These are phyloP conservation scores for Chlorospingus flavigularis DNA, from an alignment of 2,797 vertebrate species.

Conservation along the genomic window DNA sequence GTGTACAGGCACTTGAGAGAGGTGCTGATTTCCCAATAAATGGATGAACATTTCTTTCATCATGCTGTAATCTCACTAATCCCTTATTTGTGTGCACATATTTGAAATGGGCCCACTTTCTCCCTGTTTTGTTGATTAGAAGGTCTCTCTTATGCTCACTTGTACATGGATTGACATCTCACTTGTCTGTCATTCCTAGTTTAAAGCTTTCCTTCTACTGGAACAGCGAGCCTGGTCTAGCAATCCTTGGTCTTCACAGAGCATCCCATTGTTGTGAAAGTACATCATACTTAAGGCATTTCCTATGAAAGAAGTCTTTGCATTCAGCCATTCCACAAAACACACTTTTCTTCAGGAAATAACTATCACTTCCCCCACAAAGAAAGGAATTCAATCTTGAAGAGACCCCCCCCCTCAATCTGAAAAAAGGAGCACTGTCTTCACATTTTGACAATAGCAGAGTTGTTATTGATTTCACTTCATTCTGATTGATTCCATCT, in stretches of 20 bases:
- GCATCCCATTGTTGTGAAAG: neutral
- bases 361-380: neutral
- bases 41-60: neutral
- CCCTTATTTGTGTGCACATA: neutral
- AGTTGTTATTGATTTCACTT: conserved; percentile 85
- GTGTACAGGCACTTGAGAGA: neutral
- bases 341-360: neutral
- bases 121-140: neutral
- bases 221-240: neutral
- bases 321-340: neutral
- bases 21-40: neutral
- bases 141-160: neutral
- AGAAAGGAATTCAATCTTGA: neutral
- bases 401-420: fast-evolving
- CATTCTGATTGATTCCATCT: conserved; percentile 76
- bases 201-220: neutral
- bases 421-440: conserved; percentile 66
- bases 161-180: neutral
- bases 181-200: neutral
- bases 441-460: conserved; percentile 85
- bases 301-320: neutral
- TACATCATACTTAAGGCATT: neutral
- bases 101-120: neutral
- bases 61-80: neutral
- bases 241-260: neutral